Conservation (phyloP, 1,140 invertebrate genomes). For the Ceratosolen fusciceps region DNA sequence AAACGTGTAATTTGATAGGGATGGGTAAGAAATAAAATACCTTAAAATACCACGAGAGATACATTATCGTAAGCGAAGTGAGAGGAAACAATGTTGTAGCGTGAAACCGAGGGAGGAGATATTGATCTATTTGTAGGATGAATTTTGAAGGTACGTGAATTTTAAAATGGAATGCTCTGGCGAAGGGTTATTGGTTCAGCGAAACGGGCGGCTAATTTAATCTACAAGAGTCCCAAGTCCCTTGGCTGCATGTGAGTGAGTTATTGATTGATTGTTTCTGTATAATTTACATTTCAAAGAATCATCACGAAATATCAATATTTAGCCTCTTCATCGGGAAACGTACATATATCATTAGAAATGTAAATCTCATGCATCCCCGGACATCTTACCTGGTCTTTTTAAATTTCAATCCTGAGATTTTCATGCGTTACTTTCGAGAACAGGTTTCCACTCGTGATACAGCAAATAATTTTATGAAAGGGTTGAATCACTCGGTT, state of each 20-base stretch:
- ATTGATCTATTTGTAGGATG: too few species aligned
- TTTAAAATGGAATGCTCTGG: too few species aligned
- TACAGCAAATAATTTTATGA: constrained; percentile 1
- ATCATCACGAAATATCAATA: constrained; percentile 24
- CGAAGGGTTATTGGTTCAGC: too few species aligned
- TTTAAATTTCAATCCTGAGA: constrained; percentile 5
- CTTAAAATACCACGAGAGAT: too few species aligned
- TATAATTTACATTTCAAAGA: constrained; percentile 26
- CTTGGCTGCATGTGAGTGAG: too few species aligned
- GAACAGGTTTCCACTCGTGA: constrained; percentile 7
- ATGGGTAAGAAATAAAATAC: too few species aligned
- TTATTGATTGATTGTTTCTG: constrained; percentile 27
- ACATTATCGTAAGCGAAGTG: too few species aligned
- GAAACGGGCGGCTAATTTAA: too few species aligned
- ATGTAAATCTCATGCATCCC: constrained; percentile 22
- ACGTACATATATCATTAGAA: constrained; percentile 26
- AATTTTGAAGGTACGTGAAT: too few species aligned
- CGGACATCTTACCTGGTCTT: constrained; percentile 14
- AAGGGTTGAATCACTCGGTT: neutral
- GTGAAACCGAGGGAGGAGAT: too few species aligned
- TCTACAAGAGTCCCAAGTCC: neutral
- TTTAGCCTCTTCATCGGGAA: constrained; percentile 8
- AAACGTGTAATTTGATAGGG: too few species aligned
- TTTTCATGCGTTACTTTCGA: neutral
- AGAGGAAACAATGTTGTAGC: too few species aligned